Evolutionary conservation across 2,797 vertebrate genomes (phyloP), one percentile per base, ranked within the genome.

Genomic region (Pagetopsis macropterus): DNA sequence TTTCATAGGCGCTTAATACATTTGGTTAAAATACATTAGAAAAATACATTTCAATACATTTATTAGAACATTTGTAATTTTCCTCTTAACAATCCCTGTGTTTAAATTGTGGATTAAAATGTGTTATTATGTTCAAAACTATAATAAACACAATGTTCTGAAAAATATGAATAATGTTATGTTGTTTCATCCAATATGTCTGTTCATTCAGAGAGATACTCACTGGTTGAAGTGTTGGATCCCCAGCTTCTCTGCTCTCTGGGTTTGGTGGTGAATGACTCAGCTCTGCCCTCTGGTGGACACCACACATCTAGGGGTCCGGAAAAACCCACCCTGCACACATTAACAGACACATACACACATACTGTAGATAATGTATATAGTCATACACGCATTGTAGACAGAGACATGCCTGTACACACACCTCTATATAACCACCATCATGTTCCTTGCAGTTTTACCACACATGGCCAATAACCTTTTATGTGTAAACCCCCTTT

Each of bases 241-340:
- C 43, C 65, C 72, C 74, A 81, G 54, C 55, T 45, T 56, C 40
- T 76, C 45, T 82, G 85, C 9, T 85, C 75, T 63, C 43, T 77
- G 27, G 49, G 17, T 81, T 73, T 75, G 44, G 43, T 16, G 12
- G 67, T 46, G 41, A 65, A 68, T 1, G 65, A 52, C 19, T 88
- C 87, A 13, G 52, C 14, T 65, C 84, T 85, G 80, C 84, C 90
- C 74, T 92, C 93, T 84, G 75, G 83, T 84, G 90, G 85, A 74
- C 81, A 87, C 81, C 87, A 88, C 51, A 54, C 50, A 1, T 76
- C 49, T 33, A 87, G 63, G n/a, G 82, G 72, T 65, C 79, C 84
- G 60, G 77, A 58, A 19, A 69, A 82, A 61, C 84, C 59, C 3
- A 78, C 64, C 86, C 93, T 92, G 44, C 45, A 65, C 15, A 71